Conservation (phyloP, 2,113 vertebrate genomes). For the Chitala chitala region DNA sequence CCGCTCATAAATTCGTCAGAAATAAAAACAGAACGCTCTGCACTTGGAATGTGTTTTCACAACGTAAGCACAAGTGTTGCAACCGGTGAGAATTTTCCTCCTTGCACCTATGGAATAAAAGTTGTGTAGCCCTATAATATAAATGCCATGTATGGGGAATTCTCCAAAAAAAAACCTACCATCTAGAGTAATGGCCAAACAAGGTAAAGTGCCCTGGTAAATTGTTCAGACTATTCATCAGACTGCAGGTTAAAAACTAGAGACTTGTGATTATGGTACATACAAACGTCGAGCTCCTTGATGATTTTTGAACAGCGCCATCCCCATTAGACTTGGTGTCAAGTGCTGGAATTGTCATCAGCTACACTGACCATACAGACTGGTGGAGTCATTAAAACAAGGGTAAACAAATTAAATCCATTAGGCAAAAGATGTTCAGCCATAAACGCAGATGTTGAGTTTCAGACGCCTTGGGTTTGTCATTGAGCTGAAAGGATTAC, state of each 20-base stretch:
- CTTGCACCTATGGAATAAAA: not conserved
- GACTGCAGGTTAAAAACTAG: no score
- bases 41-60: not conserved
- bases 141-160: not conserved
- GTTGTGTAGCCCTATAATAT: no score
- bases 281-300: no score
- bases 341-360: not conserved
- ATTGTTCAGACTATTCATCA: no score
- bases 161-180: no score
- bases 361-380: not conserved
- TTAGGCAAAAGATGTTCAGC: not conserved
- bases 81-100: not conserved
- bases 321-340: not conserved
- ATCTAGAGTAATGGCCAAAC: not conserved
- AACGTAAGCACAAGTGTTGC: not conserved
- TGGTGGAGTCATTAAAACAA: no score
- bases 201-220: not conserved
- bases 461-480: not conserved
- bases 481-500: not conserved
- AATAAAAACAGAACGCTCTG: constrained; percentile 6
- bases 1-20: not conserved
- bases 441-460: not conserved
- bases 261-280: no score
- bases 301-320: not conserved
- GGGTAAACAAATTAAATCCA: not conserved